Percentiles rank a stretch among this genome's conserved stretches.
These are phyloP conservation scores for Tetrao urogallus DNA, from an alignment of 2,113 vertebrate genomes.

Conservation along the genomic window DNA sequence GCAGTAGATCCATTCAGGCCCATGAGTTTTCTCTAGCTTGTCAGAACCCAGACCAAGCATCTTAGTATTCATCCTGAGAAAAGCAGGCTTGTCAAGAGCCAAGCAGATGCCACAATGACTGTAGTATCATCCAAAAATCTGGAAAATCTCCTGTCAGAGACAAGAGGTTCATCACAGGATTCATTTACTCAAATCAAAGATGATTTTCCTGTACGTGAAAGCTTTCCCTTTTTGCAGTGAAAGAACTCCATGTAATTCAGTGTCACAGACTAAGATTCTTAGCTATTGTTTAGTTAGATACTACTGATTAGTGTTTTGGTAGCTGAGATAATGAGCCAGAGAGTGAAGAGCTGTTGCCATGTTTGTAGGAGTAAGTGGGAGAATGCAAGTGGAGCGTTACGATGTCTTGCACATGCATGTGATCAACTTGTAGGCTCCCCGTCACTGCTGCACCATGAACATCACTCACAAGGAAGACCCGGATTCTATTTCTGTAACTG, in stretches of 20 bases:
- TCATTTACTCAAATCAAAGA: neutral
- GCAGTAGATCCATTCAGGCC: neutral
- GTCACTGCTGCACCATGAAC: neutral
- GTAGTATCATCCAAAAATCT: neutral
- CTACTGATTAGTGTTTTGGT: neutral
- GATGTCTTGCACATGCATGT: rapidly evolving
- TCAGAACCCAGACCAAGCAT: slow-evolving; percentile 5
- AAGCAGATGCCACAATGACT: neutral
- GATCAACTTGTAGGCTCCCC: neutral
- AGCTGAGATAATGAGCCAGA: neutral
- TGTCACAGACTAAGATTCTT: neutral
- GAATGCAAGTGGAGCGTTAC: neutral
- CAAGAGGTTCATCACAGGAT: neutral
- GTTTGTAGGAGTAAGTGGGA: neutral
- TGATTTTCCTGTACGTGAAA: neutral
- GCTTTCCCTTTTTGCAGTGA: neutral
- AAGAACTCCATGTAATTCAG: neutral
- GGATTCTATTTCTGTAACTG: neutral
- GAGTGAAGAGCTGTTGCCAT: neutral
- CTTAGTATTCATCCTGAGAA: neutral
- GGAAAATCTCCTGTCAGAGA: neutral
- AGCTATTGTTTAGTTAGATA: neutral
- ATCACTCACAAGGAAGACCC: neutral
- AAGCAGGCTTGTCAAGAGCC: neutral
- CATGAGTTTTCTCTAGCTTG: neutral